These are phyloP conservation scores for Barypeithes pellucidus DNA, from an alignment of 2,888 invertebrate species.

Conservation along the genomic window DNA sequence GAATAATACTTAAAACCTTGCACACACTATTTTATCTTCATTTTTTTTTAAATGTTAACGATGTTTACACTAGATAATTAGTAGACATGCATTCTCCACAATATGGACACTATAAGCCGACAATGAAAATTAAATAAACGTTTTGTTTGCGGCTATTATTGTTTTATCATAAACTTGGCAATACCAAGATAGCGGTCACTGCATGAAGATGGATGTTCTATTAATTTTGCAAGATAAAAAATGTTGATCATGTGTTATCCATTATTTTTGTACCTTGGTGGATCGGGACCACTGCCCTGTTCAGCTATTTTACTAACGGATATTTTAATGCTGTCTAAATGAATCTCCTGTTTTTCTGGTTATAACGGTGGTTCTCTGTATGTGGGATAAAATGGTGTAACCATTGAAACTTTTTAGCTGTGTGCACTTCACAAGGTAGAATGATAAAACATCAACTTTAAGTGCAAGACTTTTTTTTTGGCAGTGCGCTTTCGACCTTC, in stretches of 20 bases:
- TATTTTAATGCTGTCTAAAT: too few species aligned
- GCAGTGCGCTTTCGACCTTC: too few species aligned
- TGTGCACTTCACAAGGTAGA: too few species aligned
- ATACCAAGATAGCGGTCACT: neutral
- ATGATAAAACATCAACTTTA: too few species aligned
- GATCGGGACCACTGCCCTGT: too few species aligned
- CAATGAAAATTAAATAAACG: neutral
- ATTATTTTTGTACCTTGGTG: too few species aligned
- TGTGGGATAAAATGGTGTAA: too few species aligned
- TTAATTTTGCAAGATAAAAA: neutral
- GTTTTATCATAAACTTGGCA: slow-evolving; percentile 3
- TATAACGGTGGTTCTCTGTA: too few species aligned
- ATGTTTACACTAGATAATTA: slow-evolving; percentile 8
- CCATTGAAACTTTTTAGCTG: too few species aligned
- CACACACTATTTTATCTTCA: neutral
- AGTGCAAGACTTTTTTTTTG: too few species aligned
- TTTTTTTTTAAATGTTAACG: neutral
- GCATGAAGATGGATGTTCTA: neutral
- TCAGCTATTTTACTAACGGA: too few species aligned
- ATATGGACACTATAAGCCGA: neutral
- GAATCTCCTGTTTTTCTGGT: too few species aligned
- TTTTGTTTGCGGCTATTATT: slow-evolving; percentile 1
- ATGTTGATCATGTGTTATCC: neutral
- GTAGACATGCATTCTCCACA: slow-evolving; percentile 4
- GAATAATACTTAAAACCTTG: neutral